A percentile compares a stretch with the other conserved stretches of the same genome.
Evolutionary conservation across 2,888 invertebrate genomes (phyloP).

Genomic region (Anaspis maculata): DNA sequence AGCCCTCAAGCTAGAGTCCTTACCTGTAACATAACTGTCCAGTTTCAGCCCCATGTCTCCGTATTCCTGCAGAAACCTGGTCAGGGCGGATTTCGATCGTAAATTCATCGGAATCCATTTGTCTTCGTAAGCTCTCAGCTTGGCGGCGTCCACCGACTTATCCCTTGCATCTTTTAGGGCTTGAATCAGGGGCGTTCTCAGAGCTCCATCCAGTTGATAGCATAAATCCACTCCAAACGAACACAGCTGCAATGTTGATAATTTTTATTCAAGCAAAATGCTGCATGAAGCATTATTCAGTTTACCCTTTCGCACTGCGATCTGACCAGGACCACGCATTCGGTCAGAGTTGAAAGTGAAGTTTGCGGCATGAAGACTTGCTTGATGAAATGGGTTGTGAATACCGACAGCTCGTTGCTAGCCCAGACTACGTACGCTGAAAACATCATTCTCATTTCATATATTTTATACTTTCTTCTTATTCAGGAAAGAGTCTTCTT

Average conservation of each 20-base stretch:
- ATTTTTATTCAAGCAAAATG: too few relatives aligned
- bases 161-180: conserved; percentile 71
- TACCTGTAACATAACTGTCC: conserved; percentile 54
- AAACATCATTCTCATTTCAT: conserved; percentile 18
- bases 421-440: conserved; percentile 86
- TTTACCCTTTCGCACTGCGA: conserved; percentile 60
- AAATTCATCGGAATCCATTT: conserved; percentile 79
- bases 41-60: conserved; percentile 59
- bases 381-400: conserved; percentile 74
- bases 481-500: too few relatives aligned
- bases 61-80: conserved; percentile 64
- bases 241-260: conserved; percentile 42
- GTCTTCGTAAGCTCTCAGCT: conserved; percentile 68
- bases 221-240: conserved; percentile 78
- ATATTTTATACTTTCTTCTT: too few relatives aligned
- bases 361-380: conserved; percentile 88
- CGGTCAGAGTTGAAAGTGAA: conserved; percentile 72
- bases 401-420: conserved; percentile 69
- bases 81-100: conserved; percentile 60
- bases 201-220: conserved; percentile 81
- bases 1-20: conserved; percentile 1
- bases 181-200: conserved; percentile 68
- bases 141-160: conserved; percentile 75
- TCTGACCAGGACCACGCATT: conserved; percentile 76
- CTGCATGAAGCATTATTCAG: too few relatives aligned